Conservation (phyloP, 2,797 vertebrate genomes). For the Mionectes olivaceus region DNA sequence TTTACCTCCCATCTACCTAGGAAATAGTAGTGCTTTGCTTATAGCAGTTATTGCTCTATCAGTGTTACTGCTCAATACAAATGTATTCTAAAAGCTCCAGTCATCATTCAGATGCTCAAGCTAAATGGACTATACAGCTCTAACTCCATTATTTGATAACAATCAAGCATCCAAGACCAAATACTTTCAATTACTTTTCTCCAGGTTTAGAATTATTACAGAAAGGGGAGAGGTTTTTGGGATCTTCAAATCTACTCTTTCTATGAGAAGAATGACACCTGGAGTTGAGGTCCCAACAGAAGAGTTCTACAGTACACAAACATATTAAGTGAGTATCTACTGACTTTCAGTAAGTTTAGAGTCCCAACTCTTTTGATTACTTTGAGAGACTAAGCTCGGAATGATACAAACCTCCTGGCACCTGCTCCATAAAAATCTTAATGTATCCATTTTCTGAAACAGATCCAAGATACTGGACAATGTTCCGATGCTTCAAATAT, state of each 20-base stretch:
- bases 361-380: background rate
- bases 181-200: background rate
- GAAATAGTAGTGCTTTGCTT: background rate
- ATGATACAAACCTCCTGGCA: conserved; percentile 81
- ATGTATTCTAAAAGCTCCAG: background rate
- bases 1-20: background rate
- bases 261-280: background rate
- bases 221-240: background rate
- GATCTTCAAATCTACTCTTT: background rate
- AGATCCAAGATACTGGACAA: conserved; percentile 85
- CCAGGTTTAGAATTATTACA: background rate
- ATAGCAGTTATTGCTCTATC: background rate
- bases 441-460: conserved; percentile 83
- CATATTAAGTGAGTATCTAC: background rate
- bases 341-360: background rate
- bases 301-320: background rate
- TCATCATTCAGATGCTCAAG: background rate
- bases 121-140: background rate
- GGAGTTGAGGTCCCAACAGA: background rate
- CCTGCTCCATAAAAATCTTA: conserved; percentile 89
- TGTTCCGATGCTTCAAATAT: conserved; percentile 83
- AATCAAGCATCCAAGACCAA: background rate
- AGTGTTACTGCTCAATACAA: background rate
- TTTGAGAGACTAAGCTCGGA: background rate
- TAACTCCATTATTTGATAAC: background rate